Conservation (phyloP, 2,113 vertebrate species). For the Anser brachyrhynchus region DNA sequence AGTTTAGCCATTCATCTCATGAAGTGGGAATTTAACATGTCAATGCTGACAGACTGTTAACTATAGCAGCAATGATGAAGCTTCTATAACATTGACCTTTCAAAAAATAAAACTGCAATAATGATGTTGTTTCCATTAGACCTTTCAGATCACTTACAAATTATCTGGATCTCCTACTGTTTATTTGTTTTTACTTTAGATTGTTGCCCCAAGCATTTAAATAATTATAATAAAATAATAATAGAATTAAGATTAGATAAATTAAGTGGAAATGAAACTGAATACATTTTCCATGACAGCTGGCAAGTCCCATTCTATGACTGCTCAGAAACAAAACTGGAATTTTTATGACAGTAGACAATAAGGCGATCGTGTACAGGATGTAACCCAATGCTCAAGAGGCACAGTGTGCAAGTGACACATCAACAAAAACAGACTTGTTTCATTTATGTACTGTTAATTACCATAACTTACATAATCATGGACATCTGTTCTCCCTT, state of each 20-base stretch:
- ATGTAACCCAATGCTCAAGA: constrained; percentile 81
- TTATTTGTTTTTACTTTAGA: constrained; percentile 87
- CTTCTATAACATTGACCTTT: constrained; percentile 79
- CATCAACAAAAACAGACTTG: constrained; percentile 85
- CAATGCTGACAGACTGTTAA: constrained; percentile 24
- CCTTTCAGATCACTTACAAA: constrained; percentile 82
- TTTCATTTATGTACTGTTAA: constrained; percentile 84
- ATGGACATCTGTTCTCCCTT: constrained; percentile 83
- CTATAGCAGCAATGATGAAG: constrained; percentile 19
- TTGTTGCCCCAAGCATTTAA: constrained; percentile 85
- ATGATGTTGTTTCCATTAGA: constrained; percentile 84
- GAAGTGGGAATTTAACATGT: constrained; percentile 37
- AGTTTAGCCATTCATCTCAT: constrained; percentile 18
- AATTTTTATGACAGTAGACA: constrained; percentile 85
- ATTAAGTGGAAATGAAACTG: constrained; percentile 88
- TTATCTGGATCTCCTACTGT: constrained; percentile 80
- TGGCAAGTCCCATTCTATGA: constrained; percentile 81
- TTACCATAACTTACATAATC: constrained; percentile 83
- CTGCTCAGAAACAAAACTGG: constrained; percentile 73
- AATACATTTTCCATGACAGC: constrained; percentile 86
- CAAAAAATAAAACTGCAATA: constrained; percentile 79
- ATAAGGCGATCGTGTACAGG: constrained; percentile 83
- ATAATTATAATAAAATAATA: constrained; percentile 84
- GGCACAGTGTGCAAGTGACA: constrained; percentile 88
- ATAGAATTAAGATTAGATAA: constrained; percentile 87